Conservation (phyloP, 2,113 vertebrate species). For the Cololabis saira region DNA sequence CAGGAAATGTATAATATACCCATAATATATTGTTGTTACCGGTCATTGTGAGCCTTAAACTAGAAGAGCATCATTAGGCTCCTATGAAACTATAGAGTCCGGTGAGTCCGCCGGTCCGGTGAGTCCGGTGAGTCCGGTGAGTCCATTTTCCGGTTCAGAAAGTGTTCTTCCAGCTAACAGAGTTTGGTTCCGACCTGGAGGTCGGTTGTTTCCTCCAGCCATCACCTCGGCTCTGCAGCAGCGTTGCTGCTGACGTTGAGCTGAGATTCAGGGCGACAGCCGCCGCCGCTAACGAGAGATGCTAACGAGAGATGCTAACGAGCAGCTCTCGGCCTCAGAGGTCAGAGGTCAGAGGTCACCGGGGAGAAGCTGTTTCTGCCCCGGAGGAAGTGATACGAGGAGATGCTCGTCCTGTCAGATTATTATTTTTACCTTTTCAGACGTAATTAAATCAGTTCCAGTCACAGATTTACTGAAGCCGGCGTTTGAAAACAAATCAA, state of each 20-base stretch:
- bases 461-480: too few species aligned
- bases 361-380: background rate
- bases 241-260: conserved; percentile 20
- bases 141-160: too few species aligned
- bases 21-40: too few species aligned
- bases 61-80: too few species aligned
- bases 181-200: conserved; percentile 22
- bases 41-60: too few species aligned
- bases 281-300: conserved; percentile 18
- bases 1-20: too few species aligned
- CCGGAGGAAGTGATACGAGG: conserved; percentile 25
- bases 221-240: background rate
- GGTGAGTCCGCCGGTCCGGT: too few species aligned
- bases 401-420: background rate
- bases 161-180: background rate
- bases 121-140: too few species aligned
- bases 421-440: too few species aligned
- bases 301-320: conserved; percentile 49
- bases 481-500: too few species aligned
- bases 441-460: too few species aligned
- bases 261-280: conserved; percentile 6
- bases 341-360: background rate
- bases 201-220: background rate
- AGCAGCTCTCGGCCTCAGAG: conserved; percentile 1
- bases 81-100: too few species aligned